Percentiles rank a stretch among this genome's conserved stretches.
These are phyloP conservation scores for Agrypnia vestita DNA, from an alignment of 1,140 invertebrate species.

Conservation along the genomic window DNA sequence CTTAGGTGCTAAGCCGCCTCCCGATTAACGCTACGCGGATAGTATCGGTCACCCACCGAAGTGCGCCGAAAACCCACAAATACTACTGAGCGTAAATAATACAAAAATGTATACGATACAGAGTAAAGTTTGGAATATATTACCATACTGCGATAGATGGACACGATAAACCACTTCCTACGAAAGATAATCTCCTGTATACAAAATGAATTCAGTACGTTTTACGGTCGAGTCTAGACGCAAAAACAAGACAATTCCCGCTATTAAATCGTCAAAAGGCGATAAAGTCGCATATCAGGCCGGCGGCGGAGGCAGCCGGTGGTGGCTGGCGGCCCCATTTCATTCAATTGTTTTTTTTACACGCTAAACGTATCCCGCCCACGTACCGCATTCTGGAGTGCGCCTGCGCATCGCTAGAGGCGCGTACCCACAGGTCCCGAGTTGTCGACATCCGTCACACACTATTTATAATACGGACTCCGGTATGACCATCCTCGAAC, in stretches of 20 bases:
- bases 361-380: not conserved
- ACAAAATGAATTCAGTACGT: not conserved
- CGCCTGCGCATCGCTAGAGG: not conserved
- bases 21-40: too few species aligned
- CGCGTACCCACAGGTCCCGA: not conserved
- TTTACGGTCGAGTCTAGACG: not conserved
- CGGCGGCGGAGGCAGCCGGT: not conserved
- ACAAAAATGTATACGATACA: not conserved
- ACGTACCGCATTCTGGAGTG: not conserved
- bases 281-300: conserved; percentile 1
- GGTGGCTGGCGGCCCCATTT: not conserved
- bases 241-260: conserved; percentile 16
- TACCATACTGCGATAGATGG: not conserved
- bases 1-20: too few species aligned
- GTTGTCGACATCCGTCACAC: too few species aligned
- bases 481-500: too few species aligned
- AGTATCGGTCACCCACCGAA: too few species aligned
- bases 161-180: not conserved
- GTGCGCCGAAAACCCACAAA: not conserved
- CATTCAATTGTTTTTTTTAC: not conserved
- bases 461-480: too few species aligned
- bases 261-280: conserved; percentile 38
- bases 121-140: too few species aligned
- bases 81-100: not conserved
- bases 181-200: not conserved